These are phyloP conservation scores for Notolabrus celidotus DNA, from an alignment of 2,797 vertebrate genomes.

Conservation along the genomic window DNA sequence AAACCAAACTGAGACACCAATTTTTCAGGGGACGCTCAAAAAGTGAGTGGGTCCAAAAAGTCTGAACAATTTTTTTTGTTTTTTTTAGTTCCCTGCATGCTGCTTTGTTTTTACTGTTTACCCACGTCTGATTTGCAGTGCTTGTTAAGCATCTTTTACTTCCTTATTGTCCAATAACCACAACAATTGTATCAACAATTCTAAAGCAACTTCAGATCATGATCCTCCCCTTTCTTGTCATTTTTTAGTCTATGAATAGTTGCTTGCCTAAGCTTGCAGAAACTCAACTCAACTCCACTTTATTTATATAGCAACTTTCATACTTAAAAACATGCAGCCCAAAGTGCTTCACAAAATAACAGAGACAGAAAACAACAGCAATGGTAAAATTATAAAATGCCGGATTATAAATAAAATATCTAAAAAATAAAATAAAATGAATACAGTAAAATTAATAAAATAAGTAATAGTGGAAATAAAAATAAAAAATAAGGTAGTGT, in stretches of 20 bases:
- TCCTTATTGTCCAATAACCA: not conserved
- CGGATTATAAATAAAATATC: no score
- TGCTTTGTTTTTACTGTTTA: not conserved
- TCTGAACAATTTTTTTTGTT: constrained; percentile 2
- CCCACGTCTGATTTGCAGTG: not conserved
- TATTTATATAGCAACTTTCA: no score
- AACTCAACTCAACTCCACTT: no score
- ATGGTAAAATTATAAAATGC: no score
- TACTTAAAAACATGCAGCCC: no score
- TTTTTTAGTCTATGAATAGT: not conserved
- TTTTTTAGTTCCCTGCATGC: not conserved
- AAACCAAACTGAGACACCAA: not conserved
- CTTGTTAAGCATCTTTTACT: not conserved
- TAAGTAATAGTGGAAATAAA: no score
- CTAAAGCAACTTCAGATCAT: not conserved
- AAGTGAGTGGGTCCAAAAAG: not conserved
- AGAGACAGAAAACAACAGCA: no score
- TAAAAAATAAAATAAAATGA: no score
- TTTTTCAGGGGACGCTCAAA: not conserved
- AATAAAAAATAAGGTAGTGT: no score
- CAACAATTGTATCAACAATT: not conserved
- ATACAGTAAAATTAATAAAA: no score
- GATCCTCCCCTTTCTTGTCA: not conserved
- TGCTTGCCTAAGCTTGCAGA: not conserved
- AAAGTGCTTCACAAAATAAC: no score